Percentiles rank a stretch among this genome's conserved stretches.
phyloP scores from a whole-genome alignment of 2,888 invertebrate genomes.

The Rhodophaea formosa region DNA sequence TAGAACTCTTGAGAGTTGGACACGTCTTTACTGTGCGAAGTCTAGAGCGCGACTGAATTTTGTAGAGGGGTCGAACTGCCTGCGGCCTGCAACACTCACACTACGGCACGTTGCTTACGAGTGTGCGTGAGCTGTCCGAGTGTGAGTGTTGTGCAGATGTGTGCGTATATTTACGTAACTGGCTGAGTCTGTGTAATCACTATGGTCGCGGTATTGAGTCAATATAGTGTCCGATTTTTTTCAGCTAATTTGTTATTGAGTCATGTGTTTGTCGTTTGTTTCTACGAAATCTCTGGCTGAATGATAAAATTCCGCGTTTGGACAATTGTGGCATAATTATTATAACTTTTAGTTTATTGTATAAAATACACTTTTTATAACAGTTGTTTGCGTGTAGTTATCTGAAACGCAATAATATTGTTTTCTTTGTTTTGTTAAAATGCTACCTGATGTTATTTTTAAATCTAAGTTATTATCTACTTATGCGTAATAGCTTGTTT shows the following conservation, averaged over 20 bases:
- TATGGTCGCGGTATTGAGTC: slow-evolving; percentile 66
- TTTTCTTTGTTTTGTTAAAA: no score
- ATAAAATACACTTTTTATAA: neutral
- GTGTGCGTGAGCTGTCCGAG: slow-evolving; percentile 48
- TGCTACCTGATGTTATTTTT: no score
- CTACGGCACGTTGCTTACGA: slow-evolving; percentile 24
- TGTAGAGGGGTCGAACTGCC: slow-evolving; percentile 76
- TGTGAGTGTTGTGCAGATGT: slow-evolving; percentile 44
- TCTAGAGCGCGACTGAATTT: slow-evolving; percentile 73
- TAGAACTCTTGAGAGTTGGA: slow-evolving; percentile 53
- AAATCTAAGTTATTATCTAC: no score
- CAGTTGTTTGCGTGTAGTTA: no score
- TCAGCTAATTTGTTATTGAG: slow-evolving; percentile 72
- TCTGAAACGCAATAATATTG: no score
- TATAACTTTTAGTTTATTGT: neutral
- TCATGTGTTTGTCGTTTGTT: slow-evolving; percentile 67
- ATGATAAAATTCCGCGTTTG: slow-evolving; percentile 49
- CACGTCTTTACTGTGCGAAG: slow-evolving; percentile 59
- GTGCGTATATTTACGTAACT: slow-evolving; percentile 73
- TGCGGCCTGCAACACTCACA: slow-evolving; percentile 67
- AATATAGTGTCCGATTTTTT: slow-evolving; percentile 72
- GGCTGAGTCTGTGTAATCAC: slow-evolving; percentile 65
- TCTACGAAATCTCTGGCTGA: slow-evolving; percentile 51
- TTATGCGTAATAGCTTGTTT: no score
- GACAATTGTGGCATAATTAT: slow-evolving; percentile 42